Evolutionary conservation across 2,113 vertebrate species (phyloP).

Genomic region (Cyanoliseus patagonus): DNA sequence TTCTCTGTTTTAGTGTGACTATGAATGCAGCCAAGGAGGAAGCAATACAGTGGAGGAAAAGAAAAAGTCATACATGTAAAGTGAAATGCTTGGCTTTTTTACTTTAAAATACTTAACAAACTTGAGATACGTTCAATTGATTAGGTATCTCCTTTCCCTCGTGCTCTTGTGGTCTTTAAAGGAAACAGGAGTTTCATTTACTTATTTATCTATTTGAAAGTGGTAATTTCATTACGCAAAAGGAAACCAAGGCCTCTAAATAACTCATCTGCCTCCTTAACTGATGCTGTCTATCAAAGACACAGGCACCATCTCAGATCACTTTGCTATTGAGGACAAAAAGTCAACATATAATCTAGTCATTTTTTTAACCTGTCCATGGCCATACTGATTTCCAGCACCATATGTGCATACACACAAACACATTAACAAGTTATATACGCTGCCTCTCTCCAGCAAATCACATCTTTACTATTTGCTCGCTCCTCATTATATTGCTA

Average conservation of each 20-base stretch:
- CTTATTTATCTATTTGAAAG: slow-evolving; percentile 32
- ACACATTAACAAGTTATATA: not conserved
- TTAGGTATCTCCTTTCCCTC: not conserved
- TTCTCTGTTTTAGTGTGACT: slow-evolving; percentile 43
- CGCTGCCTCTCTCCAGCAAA: not conserved
- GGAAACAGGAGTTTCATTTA: slow-evolving; percentile 39
- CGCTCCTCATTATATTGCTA: slow-evolving; percentile 11
- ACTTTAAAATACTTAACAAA: slow-evolving; percentile 49
- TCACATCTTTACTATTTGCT: not conserved
- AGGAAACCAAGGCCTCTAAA: slow-evolving; percentile 15
- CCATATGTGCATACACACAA: not conserved
- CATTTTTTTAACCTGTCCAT: not conserved
- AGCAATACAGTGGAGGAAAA: slow-evolving; percentile 28
- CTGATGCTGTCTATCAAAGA: not conserved
- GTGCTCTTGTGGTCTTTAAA: not conserved
- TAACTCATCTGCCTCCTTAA: not conserved
- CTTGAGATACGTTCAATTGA: slow-evolving; percentile 2
- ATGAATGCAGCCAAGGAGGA: slow-evolving; percentile 43
- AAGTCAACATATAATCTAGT: slow-evolving; percentile 2
- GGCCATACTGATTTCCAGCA: not conserved
- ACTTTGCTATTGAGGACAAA: slow-evolving; percentile 2
- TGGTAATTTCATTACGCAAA: slow-evolving; percentile 39
- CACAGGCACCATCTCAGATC: not conserved
- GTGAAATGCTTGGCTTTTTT: not conserved
- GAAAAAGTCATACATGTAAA: not conserved